Conservation (phyloP, 2,797 vertebrate species). For the Acrossocheilus fasciatus region DNA sequence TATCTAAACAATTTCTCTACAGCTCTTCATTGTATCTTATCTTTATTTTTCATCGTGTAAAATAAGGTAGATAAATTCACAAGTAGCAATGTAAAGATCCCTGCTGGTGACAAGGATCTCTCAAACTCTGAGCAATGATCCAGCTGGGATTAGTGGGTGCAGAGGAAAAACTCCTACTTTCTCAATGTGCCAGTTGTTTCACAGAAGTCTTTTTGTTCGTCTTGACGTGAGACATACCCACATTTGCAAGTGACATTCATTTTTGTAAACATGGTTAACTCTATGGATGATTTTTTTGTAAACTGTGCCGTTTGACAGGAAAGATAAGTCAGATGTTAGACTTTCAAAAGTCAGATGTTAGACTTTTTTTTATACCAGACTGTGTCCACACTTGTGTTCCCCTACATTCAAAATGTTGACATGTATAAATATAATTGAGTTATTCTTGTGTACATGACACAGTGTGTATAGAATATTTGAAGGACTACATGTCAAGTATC, state of each 20-base stretch:
- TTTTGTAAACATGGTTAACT: constrained; percentile 25
- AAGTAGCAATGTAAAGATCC: constrained; percentile 57
- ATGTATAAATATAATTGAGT: neutral
- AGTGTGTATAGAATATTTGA: neutral
- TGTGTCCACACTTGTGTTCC: neutral
- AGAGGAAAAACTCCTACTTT: constrained; percentile 65
- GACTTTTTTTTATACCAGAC: neutral
- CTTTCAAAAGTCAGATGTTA: neutral
- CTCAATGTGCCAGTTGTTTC: constrained; percentile 56
- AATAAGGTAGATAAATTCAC: constrained; percentile 28
- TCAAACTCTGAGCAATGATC: constrained; percentile 48
- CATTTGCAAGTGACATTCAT: constrained; percentile 54
- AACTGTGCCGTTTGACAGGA: neutral
- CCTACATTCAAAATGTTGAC: neutral
- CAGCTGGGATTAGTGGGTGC: constrained; percentile 66
- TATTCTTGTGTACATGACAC: neutral
- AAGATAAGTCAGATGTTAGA: neutral
- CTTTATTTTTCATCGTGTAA: neutral
- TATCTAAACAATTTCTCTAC: neutral
- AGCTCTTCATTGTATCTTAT: neutral
- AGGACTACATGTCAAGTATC: neutral
- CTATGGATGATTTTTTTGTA: neutral
- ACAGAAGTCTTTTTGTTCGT: constrained; percentile 74
- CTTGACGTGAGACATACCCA: constrained; percentile 68
- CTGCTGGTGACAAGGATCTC: constrained; percentile 1